These are phyloP conservation scores for Hippocampus barbouri DNA, from an alignment of 2,113 vertebrate genomes.

Conservation along the genomic window DNA sequence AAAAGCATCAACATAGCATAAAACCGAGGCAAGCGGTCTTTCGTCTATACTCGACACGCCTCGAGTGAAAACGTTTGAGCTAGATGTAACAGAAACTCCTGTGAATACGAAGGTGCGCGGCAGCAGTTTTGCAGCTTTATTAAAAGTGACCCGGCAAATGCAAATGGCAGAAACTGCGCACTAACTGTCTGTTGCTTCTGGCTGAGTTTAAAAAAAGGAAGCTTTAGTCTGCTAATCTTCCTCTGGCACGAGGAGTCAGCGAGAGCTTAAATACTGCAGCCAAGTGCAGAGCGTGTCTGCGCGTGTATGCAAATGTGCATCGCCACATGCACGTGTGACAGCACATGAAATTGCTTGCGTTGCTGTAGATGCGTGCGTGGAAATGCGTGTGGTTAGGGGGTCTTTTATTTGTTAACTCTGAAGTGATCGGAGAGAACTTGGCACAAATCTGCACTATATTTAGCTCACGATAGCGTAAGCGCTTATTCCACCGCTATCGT, in stretches of 20 bases:
- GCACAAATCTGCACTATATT: conserved; percentile 4
- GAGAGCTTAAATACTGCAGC: conserved; percentile 34
- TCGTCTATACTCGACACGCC: too few relatives aligned
- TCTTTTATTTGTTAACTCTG: conserved; percentile 8
- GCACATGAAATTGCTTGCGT: background rate
- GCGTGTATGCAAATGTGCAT: background rate
- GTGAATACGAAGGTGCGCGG: background rate
- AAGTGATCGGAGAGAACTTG: background rate
- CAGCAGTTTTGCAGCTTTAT: background rate
- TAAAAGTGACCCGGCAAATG: conserved; percentile 6
- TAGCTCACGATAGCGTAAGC: background rate
- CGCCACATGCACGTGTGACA: conserved; percentile 5
- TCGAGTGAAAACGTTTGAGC: background rate
- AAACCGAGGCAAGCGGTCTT: background rate
- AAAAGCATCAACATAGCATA: background rate
- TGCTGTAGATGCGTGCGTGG: background rate
- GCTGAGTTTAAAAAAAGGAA: conserved; percentile 44
- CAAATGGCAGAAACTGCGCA: conserved; percentile 5
- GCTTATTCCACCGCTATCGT: background rate
- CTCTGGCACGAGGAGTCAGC: conserved; percentile 34
- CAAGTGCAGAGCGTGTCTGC: conserved; percentile 4
- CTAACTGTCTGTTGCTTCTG: background rate
- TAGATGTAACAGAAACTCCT: background rate
- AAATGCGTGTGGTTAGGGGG: background rate
- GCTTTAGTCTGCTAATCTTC: conserved; percentile 59